Evolutionary conservation across 2,888 invertebrate genomes (phyloP).

Genomic region (Drosophila quasianomalipes): DNA sequence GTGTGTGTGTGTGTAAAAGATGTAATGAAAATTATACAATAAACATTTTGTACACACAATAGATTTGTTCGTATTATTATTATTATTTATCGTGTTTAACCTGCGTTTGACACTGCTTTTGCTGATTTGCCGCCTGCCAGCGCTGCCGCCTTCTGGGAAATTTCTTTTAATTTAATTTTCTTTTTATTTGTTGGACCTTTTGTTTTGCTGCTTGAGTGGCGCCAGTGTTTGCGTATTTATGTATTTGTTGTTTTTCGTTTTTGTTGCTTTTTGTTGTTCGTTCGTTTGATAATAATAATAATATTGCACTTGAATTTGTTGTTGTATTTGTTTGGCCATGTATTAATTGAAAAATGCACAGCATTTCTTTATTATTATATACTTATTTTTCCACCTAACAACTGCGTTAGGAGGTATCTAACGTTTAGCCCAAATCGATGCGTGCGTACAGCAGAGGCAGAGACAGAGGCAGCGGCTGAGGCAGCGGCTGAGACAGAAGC

Average conservation of each 20-base stretch:
- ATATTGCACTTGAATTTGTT: slow-evolving; percentile 62
- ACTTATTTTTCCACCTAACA: slow-evolving; percentile 73
- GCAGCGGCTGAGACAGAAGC: slow-evolving; percentile 26
- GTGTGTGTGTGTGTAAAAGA: slow-evolving; percentile 22
- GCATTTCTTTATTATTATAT: slow-evolving; percentile 70
- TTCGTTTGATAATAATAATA: slow-evolving; percentile 51
- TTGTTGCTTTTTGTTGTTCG: slow-evolving; percentile 32
- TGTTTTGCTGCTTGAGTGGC: slow-evolving; percentile 57
- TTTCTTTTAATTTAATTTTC: slow-evolving; percentile 17
- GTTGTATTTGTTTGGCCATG: slow-evolving; percentile 46
- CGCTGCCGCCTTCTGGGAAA: slow-evolving; percentile 37
- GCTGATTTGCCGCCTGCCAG: slow-evolving; percentile 36
- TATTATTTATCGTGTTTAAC: slow-evolving; percentile 37
- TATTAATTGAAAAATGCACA: slow-evolving; percentile 58
- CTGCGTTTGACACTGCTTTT: slow-evolving; percentile 31
- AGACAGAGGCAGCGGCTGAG: slow-evolving; percentile 51
- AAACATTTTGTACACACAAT: slow-evolving; percentile 64
- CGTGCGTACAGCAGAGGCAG: slow-evolving; percentile 61
- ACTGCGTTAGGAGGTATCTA: slow-evolving; percentile 80
- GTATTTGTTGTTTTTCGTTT: slow-evolving; percentile 30
- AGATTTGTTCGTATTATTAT: slow-evolving; percentile 27
- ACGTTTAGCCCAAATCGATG: slow-evolving; percentile 80
- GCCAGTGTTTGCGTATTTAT: slow-evolving; percentile 41
- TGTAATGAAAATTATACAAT: slow-evolving; percentile 73
- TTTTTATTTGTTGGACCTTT: slow-evolving; percentile 51